A percentile compares a stretch with the other conserved stretches of the same genome.
Evolutionary conservation across 1,140 invertebrate genomes (phyloP).

Genomic region (Eurosta solidaginis): DNA sequence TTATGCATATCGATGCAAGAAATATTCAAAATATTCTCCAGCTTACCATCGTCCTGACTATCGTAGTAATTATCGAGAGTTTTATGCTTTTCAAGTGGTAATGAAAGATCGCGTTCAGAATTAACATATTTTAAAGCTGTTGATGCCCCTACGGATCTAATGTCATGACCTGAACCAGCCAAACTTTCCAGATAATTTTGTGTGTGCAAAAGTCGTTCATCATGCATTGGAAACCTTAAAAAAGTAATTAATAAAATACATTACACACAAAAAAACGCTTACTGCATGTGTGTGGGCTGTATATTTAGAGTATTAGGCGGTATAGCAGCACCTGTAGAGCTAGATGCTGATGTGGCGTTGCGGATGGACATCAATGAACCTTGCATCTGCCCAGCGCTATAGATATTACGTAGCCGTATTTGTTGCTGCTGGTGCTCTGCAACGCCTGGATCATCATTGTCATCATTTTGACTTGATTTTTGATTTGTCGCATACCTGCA

Average conservation of each 20-base stretch:
- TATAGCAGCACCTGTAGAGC: neutral
- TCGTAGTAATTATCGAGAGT: constrained; percentile 60
- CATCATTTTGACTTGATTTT: constrained; percentile 6
- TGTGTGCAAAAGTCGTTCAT: constrained; percentile 37
- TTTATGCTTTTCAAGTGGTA: constrained; percentile 51
- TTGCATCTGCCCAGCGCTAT: neutral
- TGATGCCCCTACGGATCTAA: neutral
- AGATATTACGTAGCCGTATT: constrained; percentile 26
- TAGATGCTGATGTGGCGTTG: neutral
- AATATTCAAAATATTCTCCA: neutral
- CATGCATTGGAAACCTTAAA: constrained; percentile 43
- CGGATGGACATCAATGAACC: neutral
- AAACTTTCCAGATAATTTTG: constrained; percentile 37
- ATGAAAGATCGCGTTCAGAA: constrained; percentile 49
- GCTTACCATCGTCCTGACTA: constrained; percentile 63
- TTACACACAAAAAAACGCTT: neutral
- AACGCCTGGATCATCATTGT: neutral
- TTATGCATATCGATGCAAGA: neutral
- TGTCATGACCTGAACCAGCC: constrained; percentile 4
- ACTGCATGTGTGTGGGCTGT: neutral
- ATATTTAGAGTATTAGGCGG: constrained; percentile 26
- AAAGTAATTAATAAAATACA: neutral
- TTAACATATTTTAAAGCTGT: constrained; percentile 45
- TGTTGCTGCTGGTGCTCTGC: neutral
- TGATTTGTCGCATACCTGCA: constrained; percentile 45